Conservation (phyloP, 2,797 vertebrate genomes). For the Neosilurus hyrtlii region DNA sequence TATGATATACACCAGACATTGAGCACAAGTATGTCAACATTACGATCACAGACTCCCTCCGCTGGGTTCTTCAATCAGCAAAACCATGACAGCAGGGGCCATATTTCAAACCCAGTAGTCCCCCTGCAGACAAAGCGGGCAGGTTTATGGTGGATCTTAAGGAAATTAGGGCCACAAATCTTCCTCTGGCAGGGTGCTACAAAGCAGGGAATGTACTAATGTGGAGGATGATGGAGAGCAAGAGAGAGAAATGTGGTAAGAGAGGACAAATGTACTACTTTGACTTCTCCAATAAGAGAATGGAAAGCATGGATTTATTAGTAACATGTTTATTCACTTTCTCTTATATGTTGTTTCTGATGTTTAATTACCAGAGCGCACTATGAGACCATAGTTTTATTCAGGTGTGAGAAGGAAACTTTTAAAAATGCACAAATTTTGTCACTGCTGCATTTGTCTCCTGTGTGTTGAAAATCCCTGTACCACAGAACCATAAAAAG, state of each 20-base stretch:
- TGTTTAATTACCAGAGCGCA: background rate
- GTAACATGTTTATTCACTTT: background rate
- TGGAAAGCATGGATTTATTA: slow-evolving; percentile 30
- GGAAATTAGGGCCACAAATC: slow-evolving; percentile 62
- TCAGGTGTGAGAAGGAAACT: background rate
- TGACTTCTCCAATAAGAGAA: slow-evolving; percentile 4
- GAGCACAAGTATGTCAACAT: slow-evolving; percentile 40
- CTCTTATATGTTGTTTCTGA: background rate
- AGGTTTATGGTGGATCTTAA: slow-evolving; percentile 62
- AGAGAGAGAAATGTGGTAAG: slow-evolving; percentile 38
- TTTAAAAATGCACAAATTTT: background rate
- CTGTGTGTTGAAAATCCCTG: background rate
- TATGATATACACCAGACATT: slow-evolving; percentile 36
- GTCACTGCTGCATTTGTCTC: background rate
- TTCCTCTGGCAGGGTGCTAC: slow-evolving; percentile 44
- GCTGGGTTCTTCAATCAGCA: slow-evolving; percentile 41
- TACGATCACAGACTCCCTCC: slow-evolving; percentile 31
- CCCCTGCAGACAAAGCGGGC: slow-evolving; percentile 57
- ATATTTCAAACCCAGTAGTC: slow-evolving; percentile 51
- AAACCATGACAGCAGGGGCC: slow-evolving; percentile 47
- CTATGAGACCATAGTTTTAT: background rate
- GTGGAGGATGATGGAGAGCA: slow-evolving; percentile 38
- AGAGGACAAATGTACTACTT: slow-evolving; percentile 38
- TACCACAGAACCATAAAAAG: background rate
- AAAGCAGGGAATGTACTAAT: slow-evolving; percentile 45